phyloP scores from a whole-genome alignment of 2,888 invertebrate species.

The Rhodophaea formosa region DNA sequence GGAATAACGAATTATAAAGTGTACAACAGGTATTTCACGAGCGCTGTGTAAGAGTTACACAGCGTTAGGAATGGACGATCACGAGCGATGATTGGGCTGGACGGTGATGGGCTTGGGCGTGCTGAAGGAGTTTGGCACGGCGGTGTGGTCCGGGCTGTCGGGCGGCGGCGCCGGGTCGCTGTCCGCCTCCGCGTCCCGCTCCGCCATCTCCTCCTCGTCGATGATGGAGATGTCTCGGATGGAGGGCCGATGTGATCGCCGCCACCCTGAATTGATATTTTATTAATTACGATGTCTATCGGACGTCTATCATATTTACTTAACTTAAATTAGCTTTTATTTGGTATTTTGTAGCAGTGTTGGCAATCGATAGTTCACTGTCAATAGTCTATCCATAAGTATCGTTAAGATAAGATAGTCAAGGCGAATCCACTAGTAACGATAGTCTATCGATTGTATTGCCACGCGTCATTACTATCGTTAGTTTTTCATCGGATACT shows the following conservation, averaged over 20 bases:
- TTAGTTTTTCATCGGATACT: too few relatives aligned
- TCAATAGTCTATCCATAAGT: too few relatives aligned
- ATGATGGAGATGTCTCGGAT: conserved; percentile 93
- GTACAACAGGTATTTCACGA: neutral
- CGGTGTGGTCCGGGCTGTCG: neutral
- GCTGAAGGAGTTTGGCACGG: conserved; percentile 30
- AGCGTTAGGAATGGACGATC: conserved; percentile 27
- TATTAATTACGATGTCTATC: neutral
- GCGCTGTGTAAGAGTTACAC: neutral
- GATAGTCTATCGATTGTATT: too few relatives aligned
- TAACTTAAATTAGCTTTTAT: too few relatives aligned
- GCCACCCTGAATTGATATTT: conserved; percentile 82
- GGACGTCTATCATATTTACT: too few relatives aligned
- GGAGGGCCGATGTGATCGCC: conserved; percentile 89
- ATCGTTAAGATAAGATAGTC: too few relatives aligned
- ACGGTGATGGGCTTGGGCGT: conserved; percentile 69
- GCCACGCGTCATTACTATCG: too few relatives aligned
- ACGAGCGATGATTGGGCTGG: conserved; percentile 61
- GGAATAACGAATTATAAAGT: neutral
- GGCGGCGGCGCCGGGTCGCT: conserved; percentile 17
- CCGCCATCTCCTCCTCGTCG: conserved; percentile 89
- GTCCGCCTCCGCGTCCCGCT: conserved; percentile 68
- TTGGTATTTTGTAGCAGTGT: too few relatives aligned
- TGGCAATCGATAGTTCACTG: too few relatives aligned
- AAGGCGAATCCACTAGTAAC: too few relatives aligned